Evolutionary conservation across 2,797 vertebrate species (phyloP).

Genomic region (Myripristis jacobus): DNA sequence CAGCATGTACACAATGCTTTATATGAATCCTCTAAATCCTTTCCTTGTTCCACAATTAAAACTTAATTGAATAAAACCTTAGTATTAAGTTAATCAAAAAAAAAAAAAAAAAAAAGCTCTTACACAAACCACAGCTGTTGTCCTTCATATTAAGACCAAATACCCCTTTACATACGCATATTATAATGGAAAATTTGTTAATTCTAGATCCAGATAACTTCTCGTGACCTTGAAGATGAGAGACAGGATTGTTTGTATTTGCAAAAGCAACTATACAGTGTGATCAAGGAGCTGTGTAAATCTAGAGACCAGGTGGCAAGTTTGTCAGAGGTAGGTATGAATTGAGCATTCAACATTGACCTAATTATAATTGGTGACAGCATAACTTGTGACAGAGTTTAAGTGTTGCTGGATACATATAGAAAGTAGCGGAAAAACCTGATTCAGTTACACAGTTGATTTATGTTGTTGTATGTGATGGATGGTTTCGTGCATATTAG

Average conservation of each 20-base stretch:
- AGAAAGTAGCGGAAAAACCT: neutral
- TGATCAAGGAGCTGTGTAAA: slow-evolving; percentile 83
- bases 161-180: no score
- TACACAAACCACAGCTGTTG: neutral
- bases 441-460: neutral
- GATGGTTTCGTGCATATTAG: slow-evolving; percentile 57
- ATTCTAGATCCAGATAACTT: slow-evolving; percentile 83
- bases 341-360: slow-evolving; percentile 34
- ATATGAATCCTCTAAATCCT: neutral
- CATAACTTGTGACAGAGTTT: neutral
- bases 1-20: neutral
- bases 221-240: slow-evolving; percentile 88
- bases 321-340: slow-evolving; percentile 78
- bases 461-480: slow-evolving; percentile 13
- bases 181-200: slow-evolving; percentile 4
- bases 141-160: neutral
- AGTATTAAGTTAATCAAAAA: slow-evolving; percentile 15
- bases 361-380: neutral
- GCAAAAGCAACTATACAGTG: slow-evolving; percentile 82
- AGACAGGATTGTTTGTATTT: slow-evolving; percentile 86
- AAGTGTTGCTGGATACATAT: neutral
- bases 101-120: neutral
- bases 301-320: slow-evolving; percentile 76
- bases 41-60: neutral
- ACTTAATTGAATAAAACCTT: slow-evolving; percentile 2